phyloP scores from a whole-genome alignment of 2,888 invertebrate species.

The Athalia rosae region DNA sequence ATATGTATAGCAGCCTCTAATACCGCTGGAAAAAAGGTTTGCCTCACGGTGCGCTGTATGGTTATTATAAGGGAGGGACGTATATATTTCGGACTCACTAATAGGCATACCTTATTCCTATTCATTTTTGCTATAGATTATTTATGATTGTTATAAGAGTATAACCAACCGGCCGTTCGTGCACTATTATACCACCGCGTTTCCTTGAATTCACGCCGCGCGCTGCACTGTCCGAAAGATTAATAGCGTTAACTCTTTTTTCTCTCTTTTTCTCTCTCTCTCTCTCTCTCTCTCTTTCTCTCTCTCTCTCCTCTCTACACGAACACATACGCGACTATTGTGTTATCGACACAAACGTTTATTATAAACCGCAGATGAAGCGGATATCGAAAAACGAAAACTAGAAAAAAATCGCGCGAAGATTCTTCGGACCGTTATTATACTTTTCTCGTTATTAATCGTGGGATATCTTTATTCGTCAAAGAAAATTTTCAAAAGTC shows the following conservation, averaged over 20 bases:
- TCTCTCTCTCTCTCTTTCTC: neutral
- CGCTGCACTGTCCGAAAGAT: conserved; percentile 4
- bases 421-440: too few species aligned
- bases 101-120: neutral
- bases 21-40: too few species aligned
- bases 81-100: neutral
- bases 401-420: too few species aligned
- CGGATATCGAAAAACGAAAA: too few species aligned
- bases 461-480: too few species aligned
- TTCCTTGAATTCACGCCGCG: conserved; percentile 14
- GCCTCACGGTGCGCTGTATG: too few species aligned
- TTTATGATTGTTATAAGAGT: conserved; percentile 27
- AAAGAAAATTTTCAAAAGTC: too few species aligned
- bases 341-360: too few species aligned
- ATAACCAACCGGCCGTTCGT: too few species aligned
- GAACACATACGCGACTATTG: too few species aligned
- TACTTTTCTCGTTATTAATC: too few species aligned
- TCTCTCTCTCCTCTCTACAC: neutral
- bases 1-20: neutral
- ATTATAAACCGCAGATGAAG: too few species aligned
- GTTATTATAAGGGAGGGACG: neutral
- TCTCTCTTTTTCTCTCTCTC: neutral
- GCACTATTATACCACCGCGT: neutral
- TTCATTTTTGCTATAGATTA: conserved; percentile 16
- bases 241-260: neutral